Percentiles rank a stretch among this genome's conserved stretches.
Evolutionary conservation across 2,888 invertebrate genomes (phyloP).

Genomic region (Eupeodes latifasciatus): DNA sequence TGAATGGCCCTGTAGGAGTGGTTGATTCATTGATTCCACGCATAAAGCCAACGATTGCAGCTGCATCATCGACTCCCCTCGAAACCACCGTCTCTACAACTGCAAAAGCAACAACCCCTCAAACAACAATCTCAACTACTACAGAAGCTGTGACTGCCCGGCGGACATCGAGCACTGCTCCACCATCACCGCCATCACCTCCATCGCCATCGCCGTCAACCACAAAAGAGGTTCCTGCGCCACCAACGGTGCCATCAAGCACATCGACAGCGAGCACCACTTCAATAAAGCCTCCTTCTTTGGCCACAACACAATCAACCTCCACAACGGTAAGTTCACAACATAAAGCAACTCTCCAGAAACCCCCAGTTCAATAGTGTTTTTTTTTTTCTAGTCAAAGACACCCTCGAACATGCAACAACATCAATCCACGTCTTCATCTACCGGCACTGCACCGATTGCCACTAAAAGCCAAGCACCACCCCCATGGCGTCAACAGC

Average conservation of each 20-base stretch:
- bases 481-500: slow-evolving; percentile 82
- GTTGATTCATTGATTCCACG: slow-evolving; percentile 83
- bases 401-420: slow-evolving; percentile 80
- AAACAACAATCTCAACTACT: slow-evolving; percentile 70
- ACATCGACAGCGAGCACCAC: slow-evolving; percentile 77
- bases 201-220: slow-evolving; percentile 44
- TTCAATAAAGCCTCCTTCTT: slow-evolving; percentile 57
- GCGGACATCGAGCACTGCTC: slow-evolving; percentile 48
- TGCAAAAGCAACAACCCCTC: slow-evolving; percentile 52
- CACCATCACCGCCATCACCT: slow-evolving; percentile 27
- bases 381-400: slow-evolving; percentile 72
- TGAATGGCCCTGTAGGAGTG: slow-evolving; percentile 83
- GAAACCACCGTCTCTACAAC: slow-evolving; percentile 75
- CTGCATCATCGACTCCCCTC: slow-evolving; percentile 80
- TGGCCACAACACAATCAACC: slow-evolving; percentile 54
- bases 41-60: slow-evolving; percentile 82
- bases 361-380: slow-evolving; percentile 11
- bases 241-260: slow-evolving; percentile 78
- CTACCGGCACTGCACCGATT: slow-evolving; percentile 80
- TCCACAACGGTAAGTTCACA: slow-evolving; percentile 56
- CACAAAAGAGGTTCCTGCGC: slow-evolving; percentile 74
- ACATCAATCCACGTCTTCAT: slow-evolving; percentile 81
- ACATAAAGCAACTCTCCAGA: slow-evolving; percentile 76
- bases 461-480: slow-evolving; percentile 79
- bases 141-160: slow-evolving; percentile 68